Evolutionary conservation across 2,888 invertebrate genomes (phyloP), one percentile per base, ranked within the genome.

Genomic region (Volucella zonaria): DNA sequence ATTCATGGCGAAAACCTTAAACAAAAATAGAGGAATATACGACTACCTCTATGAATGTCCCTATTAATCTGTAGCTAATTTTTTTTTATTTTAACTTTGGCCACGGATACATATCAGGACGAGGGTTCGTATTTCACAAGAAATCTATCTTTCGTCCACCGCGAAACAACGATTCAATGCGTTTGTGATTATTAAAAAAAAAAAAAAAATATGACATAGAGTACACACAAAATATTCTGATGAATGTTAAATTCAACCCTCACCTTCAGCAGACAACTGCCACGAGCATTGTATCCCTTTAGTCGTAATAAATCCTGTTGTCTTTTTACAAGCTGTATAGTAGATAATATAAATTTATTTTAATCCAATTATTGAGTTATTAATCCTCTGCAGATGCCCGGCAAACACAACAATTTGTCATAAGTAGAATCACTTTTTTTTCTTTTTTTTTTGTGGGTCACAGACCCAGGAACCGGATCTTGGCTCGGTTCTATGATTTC

Each of bases 361-460:
- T 85, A 85, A 85, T 85, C 85, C 85, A 85, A 85, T 80, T 85
- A 56, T 70, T 75, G 67, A 68, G 54, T 54, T 75, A 66, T 80
- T 85, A 73, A 76, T 73, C 80, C 67, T 71, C 42, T 31, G 18
- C 64, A 51, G 56, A 56, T 73, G 61, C 64, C 56, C 54, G 56
- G 56, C 45, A 40, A 14, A 70, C 56, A 59, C 38, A 51, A 42
- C 51, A 40, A 38, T 49, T 62, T 14, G 51, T 31, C 61, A 31
- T 31, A 45, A 47, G 45, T 51, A 58, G 45, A 74, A 47, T 31
- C n/a, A 43, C 12, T 14, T 70, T 40, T 62, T 38, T 52, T 54
- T 58, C 59, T 10, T 14, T 70, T 40, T 62, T 38, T 52, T 54
- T 58, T 64, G 49, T 58, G 11, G 49, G 43, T 10, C 58, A 56